phyloP scores from a whole-genome alignment of 2,113 vertebrate species.

The Alligator sinensis region DNA sequence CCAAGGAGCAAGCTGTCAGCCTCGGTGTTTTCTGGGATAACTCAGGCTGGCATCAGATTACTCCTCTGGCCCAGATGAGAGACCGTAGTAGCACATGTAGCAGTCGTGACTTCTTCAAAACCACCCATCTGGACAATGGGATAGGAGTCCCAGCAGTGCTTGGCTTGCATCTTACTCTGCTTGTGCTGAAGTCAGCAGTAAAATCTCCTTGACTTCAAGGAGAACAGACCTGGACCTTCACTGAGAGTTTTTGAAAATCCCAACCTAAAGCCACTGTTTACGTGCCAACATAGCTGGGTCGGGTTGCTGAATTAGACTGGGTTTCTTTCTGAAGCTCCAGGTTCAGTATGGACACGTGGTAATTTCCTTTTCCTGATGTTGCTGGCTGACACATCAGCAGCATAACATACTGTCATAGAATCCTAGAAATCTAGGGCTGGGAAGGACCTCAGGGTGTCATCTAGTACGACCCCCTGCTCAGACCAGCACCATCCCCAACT shows the following conservation, averaged over 20 bases:
- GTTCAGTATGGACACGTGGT: neutral
- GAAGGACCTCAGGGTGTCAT: too few relatives aligned
- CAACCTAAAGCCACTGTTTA: neutral
- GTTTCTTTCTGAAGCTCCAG: neutral
- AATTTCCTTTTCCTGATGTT: neutral
- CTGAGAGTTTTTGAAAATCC: neutral
- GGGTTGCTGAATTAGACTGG: neutral
- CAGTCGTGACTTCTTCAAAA: neutral
- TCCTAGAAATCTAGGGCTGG: too few relatives aligned
- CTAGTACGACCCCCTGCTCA: too few relatives aligned
- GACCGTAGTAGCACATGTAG: neutral
- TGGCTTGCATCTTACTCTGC: neutral
- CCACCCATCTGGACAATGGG: neutral
- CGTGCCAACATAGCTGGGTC: neutral
- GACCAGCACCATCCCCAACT: too few relatives aligned
- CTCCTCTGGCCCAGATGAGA: neutral
- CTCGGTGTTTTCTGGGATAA: neutral
- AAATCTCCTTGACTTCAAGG: neutral
- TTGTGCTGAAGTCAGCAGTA: neutral
- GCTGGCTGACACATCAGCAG: neutral
- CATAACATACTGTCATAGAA: neutral
- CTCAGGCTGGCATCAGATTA: neutral
- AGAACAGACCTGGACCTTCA: neutral
- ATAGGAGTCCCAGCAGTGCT: too few relatives aligned
- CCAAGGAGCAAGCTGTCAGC: neutral